Conservation (phyloP, 2,797 vertebrate genomes). For the Periophthalmus magnuspinnatus region DNA sequence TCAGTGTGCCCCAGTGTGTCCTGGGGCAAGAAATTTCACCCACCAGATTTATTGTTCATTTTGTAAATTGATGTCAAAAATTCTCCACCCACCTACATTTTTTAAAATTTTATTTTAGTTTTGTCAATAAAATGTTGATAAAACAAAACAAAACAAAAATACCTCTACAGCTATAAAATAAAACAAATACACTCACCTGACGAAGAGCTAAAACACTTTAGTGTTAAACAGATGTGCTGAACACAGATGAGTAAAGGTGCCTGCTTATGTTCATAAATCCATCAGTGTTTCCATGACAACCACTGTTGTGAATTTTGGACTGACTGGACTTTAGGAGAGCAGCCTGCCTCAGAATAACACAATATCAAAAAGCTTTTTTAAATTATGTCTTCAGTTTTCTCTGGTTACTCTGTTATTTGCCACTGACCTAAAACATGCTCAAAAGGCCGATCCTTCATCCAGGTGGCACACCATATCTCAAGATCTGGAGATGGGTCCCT, state of each 20-base stretch:
- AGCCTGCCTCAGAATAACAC: slow-evolving; percentile 8
- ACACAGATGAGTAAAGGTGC: slow-evolving; percentile 18
- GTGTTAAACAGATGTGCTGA: background rate
- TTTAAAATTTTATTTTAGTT: background rate
- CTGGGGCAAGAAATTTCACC: too few relatives aligned
- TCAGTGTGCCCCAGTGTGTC: too few relatives aligned
- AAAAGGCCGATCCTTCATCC: background rate
- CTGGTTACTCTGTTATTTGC: background rate
- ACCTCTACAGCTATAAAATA: background rate
- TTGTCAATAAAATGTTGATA: background rate
- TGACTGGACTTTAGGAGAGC: slow-evolving; percentile 25
- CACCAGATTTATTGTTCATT: too few relatives aligned
- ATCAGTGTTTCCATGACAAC: slow-evolving; percentile 50
- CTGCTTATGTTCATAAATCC: slow-evolving; percentile 33
- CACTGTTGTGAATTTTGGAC: slow-evolving; percentile 22
- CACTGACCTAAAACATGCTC: background rate
- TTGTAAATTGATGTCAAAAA: background rate
- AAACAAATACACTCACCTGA: background rate
- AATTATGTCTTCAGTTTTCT: background rate
- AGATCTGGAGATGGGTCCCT: background rate
- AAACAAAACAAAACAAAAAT: background rate
- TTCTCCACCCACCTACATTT: background rate
- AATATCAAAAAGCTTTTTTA: background rate
- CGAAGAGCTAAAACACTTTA: background rate
- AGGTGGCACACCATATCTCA: background rate